Evolutionary conservation across 2,888 invertebrate species (phyloP).

Genomic region (Hecatera dysodea): DNA sequence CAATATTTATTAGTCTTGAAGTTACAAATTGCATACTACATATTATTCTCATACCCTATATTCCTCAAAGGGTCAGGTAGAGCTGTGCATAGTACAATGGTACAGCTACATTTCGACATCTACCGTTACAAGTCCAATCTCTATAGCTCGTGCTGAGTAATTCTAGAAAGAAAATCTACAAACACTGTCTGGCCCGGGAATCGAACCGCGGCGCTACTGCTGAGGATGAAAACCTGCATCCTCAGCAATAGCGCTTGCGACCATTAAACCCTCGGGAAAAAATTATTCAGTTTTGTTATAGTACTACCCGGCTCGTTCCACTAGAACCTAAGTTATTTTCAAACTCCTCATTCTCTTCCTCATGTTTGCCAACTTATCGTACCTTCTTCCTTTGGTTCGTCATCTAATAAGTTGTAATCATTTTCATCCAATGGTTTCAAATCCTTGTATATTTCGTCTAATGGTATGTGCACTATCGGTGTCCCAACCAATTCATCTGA

Average conservation of each 20-base stretch:
- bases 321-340: background rate
- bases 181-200: background rate
- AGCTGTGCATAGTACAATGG: background rate
- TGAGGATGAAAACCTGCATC: background rate
- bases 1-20: background rate
- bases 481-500: conserved; percentile 47
- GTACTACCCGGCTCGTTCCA: background rate
- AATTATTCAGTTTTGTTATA: background rate
- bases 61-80: background rate
- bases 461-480: conserved; percentile 75
- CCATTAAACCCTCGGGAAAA: background rate
- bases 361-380: conserved; percentile 1
- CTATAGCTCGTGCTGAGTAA: background rate
- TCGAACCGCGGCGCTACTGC: no score
- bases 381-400: conserved; percentile 64
- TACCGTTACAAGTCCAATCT: background rate
- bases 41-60: background rate
- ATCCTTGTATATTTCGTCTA: conserved; percentile 68
- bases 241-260: background rate
- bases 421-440: conserved; percentile 17
- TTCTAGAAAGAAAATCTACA: background rate
- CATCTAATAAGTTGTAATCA: conserved; percentile 60
- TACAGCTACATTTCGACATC: background rate
- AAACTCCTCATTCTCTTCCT: background rate
- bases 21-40: background rate